Evolutionary conservation across 23 tunicate species (phyloP), one percentile per base, ranked within the genome.

Genomic region (Halocynthia roretzi): DNA sequence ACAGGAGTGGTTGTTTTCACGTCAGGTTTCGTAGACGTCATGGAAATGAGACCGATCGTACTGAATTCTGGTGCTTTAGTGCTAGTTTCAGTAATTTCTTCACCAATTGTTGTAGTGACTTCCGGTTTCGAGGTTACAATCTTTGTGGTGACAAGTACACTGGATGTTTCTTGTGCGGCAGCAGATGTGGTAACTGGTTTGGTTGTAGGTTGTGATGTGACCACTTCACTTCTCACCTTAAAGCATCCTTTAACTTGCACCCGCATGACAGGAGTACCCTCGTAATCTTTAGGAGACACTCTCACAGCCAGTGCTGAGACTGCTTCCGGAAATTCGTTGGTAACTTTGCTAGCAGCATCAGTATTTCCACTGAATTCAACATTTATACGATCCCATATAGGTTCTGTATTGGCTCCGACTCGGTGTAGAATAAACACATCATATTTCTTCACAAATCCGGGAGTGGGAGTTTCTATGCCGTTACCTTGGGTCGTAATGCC

Each of bases 401-500:
- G 40, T 10, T 53, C 44, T 51, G 5, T 54, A 40, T 71, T 53
- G 5, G 18, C 76, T 19, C 0, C 76, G 8, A 54, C 17, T 71
- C 6, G 12, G 8, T 53, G 17, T 9, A 71, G 49, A 8, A 71
- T 48, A 50, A 49, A 50, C 5, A 74, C 78, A 14, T 10, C 5
- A 6, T 50, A 52, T 5, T 62, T 54, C 31, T 18, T 10, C 0
- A 74, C 78, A 74, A 18, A 74, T 31, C 44, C 44, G 44, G 44
- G 44, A 31, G 44, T 31, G 44, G n/a, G n/a, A 54, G 31, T 74
- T 8, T 56, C 22, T 8, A 14, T 21, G 31, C 66, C 79, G 18
- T 87, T 88, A 12, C 88, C 96, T 61, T 89, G 96, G 7, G 96
- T 89, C 0, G 80, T 58, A 15, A 89, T 80, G 8, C 81, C 81